phyloP scores from a whole-genome alignment of 1,140 invertebrate genomes.

The Asobara japonica region DNA sequence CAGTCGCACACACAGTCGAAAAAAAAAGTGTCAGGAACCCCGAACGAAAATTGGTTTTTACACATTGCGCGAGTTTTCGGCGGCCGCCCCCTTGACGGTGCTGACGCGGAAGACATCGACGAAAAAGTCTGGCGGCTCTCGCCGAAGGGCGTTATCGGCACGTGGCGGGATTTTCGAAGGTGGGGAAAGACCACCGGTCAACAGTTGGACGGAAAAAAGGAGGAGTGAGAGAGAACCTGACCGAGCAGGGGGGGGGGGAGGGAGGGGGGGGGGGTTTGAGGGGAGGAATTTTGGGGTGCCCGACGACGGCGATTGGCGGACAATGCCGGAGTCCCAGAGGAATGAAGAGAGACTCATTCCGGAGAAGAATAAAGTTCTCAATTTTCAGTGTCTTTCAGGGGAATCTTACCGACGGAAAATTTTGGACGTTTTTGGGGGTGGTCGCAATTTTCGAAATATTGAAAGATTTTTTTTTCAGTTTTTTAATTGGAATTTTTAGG shows the following conservation, averaged over 20 bases:
- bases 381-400: too few relatives aligned
- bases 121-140: constrained; percentile 19
- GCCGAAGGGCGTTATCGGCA: constrained; percentile 47
- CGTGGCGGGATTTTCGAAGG: constrained; percentile 44
- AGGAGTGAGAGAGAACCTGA: not conserved
- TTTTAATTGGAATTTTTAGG: too few relatives aligned
- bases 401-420: too few relatives aligned
- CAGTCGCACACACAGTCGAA: constrained; percentile 23
- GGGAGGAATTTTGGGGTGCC: constrained; percentile 24
- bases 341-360: not conserved
- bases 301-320: constrained; percentile 38
- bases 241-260: constrained; percentile 27
- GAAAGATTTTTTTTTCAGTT: too few relatives aligned
- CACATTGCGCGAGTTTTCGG: constrained; percentile 28
- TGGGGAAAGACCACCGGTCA: constrained; percentile 7
- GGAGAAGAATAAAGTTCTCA: not conserved
- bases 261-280: constrained; percentile 20
- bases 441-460: too few relatives aligned
- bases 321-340: constrained; percentile 32
- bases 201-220: not conserved
- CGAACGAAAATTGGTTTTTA: constrained; percentile 23
- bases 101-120: constrained; percentile 27
- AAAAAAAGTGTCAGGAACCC: constrained; percentile 37
- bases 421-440: too few relatives aligned
- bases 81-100: not conserved